Base-by-base conservation (phyloP, 2,888 invertebrate genomes). In the Tortrix viridana region DNA sequence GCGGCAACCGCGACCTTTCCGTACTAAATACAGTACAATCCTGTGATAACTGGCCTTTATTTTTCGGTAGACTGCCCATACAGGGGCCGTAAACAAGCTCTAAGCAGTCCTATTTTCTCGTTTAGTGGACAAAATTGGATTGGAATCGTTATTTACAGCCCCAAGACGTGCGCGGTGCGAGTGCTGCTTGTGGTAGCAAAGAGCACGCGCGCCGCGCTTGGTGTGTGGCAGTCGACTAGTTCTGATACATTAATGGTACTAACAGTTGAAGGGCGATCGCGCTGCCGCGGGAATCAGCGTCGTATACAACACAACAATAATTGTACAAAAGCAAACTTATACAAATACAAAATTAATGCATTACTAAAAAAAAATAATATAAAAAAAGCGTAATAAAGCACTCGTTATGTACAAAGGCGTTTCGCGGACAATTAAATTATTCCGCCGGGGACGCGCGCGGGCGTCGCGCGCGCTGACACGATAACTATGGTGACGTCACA, bases 351-450 rank as follows among this genome's bases (percentile, higher is more conserved):
- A 69, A 71, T 72, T 75, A 75, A 75, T 74, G 73, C 68, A 73
- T 75, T 74, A 68, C 71, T 76, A 78, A 64, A 82, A 82, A 84
- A 80, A 76, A 44, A 76, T 82, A 84, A 86, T 85, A 88, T 86
- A 80, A 86, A 89, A 84, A 82, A 89, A 89, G 88, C 89, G 85
- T 88, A 86, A 83, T 85, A 86, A 87, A 90, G 88, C 89, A 89
- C 86, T 86, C 84, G 72, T 80, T 84, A 87, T 88, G 79, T 88
- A 88, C 88, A 88, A 73, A 75, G 76, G 74, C 76, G 67, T n/a
- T 26, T 49, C 32, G 37, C 50, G 50, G 37, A 18, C 54, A 41
- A 18, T 4, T 37, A 16, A 20, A 43, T 19, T 16, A n/a, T 9
- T 16, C 48, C 26, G 48, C 48, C 48, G 23, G 12, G 32, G 32